These are phyloP conservation scores for Passer domesticus DNA, from an alignment of 2,113 vertebrate species.

Conservation along the genomic window DNA sequence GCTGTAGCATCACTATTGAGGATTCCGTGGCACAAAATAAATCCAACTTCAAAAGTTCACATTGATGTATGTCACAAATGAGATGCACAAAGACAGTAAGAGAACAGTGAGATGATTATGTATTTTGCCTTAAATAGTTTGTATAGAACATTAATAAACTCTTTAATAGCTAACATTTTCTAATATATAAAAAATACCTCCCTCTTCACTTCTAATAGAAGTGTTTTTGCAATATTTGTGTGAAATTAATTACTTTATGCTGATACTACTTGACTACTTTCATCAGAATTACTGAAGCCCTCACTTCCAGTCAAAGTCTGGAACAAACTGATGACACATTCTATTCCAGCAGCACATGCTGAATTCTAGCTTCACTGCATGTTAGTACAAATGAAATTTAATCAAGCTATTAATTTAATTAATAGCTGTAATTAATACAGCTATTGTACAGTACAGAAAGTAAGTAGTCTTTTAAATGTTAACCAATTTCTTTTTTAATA, in stretches of 20 bases:
- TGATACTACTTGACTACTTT: neutral
- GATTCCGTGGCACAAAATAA: constrained; percentile 94
- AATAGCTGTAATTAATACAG: neutral
- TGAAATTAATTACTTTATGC: neutral
- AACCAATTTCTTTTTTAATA: neutral
- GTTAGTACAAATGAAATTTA: neutral
- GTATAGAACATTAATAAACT: neutral
- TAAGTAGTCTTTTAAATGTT: neutral
- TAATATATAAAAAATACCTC: neutral
- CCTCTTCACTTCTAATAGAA: neutral
- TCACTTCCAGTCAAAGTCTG: neutral
- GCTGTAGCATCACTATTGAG: constrained; percentile 92
- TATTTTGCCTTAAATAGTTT: neutral
- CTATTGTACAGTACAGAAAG: neutral
- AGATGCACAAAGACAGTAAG: neutral
- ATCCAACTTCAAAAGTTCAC: constrained; percentile 84
- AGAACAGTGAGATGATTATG: neutral
- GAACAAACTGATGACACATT: neutral
- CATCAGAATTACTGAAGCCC: neutral
- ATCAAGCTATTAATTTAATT: neutral
- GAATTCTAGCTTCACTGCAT: neutral
- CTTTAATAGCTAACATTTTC: neutral
- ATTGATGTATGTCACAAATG: neutral
- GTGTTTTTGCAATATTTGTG: neutral
- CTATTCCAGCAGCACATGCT: neutral